Percentiles rank a stretch among this genome's conserved stretches.
Conservation (phyloP, 1,140 invertebrate species). For the Helicoverpa armigera region DNA sequence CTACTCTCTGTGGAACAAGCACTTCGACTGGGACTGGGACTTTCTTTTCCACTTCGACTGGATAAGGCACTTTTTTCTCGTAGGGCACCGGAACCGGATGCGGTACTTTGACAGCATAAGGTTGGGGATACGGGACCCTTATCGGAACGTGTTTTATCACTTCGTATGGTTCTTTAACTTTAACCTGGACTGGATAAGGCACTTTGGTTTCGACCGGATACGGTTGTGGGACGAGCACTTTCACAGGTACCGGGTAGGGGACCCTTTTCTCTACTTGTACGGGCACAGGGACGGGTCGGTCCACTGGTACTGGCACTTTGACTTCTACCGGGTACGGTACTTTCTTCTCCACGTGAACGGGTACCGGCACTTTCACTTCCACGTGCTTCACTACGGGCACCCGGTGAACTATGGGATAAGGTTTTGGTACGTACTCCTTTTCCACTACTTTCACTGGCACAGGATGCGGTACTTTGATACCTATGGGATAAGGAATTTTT, state of each 20-base stretch:
- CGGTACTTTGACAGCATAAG: constrained; percentile 82
- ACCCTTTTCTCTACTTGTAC: constrained; percentile 86
- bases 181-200: constrained; percentile 87
- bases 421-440: constrained; percentile 86
- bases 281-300: constrained; percentile 84
- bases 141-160: constrained; percentile 87
- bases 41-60: constrained; percentile 85
- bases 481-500: constrained; percentile 88
- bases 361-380: constrained; percentile 85
- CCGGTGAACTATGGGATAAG: constrained; percentile 87
- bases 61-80: constrained; percentile 87
- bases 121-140: constrained; percentile 84
- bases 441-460: constrained; percentile 85
- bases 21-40: constrained; percentile 83
- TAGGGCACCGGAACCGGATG: constrained; percentile 85
- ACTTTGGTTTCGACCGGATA: constrained; percentile 87
- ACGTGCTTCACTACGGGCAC: constrained; percentile 84
- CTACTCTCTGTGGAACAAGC: constrained; percentile 80
- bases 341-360: constrained; percentile 87
- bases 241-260: constrained; percentile 84
- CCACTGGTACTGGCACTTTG: constrained; percentile 84
- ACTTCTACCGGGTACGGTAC: constrained; percentile 82
- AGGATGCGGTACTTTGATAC: constrained; percentile 87
- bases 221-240: constrained; percentile 86
- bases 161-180: constrained; percentile 87